Conservation (phyloP, 2,888 invertebrate genomes). For the Parnassius orleans region DNA sequence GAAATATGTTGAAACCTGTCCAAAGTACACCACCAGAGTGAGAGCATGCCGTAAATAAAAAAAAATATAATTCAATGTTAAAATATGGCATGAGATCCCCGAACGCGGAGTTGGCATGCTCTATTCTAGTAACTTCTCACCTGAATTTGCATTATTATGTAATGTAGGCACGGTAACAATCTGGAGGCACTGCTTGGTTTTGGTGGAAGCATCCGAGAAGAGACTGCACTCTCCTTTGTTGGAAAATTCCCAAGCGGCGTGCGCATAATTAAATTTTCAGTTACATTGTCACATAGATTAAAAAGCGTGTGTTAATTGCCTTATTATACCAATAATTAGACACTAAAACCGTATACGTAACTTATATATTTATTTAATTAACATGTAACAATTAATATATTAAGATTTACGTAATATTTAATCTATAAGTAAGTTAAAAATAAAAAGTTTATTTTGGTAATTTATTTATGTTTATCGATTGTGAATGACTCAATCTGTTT, state of each 20-base stretch:
- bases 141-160: conserved; percentile 72
- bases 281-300: background rate
- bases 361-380: too few relatives aligned
- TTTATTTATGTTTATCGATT: too few relatives aligned
- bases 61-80: conserved; percentile 12
- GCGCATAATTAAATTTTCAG: conserved; percentile 33
- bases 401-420: too few relatives aligned
- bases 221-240: conserved; percentile 68
- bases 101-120: conserved; percentile 35
- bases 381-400: too few relatives aligned
- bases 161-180: conserved; percentile 72
- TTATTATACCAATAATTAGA: too few relatives aligned
- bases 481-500: too few relatives aligned
- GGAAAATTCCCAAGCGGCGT: conserved; percentile 57
- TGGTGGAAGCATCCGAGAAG: conserved; percentile 74
- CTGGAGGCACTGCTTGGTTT: conserved; percentile 66
- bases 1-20: background rate
- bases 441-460: too few relatives aligned
- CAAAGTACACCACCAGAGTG: background rate
- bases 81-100: conserved; percentile 5
- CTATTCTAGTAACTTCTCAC: conserved; percentile 73
- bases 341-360: too few relatives aligned
- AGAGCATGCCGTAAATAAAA: conserved; percentile 14
- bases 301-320: background rate
- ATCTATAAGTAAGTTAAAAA: too few relatives aligned